Evolutionary conservation across 2,797 vertebrate genomes (phyloP).

Genomic region (Remorina albescens): DNA sequence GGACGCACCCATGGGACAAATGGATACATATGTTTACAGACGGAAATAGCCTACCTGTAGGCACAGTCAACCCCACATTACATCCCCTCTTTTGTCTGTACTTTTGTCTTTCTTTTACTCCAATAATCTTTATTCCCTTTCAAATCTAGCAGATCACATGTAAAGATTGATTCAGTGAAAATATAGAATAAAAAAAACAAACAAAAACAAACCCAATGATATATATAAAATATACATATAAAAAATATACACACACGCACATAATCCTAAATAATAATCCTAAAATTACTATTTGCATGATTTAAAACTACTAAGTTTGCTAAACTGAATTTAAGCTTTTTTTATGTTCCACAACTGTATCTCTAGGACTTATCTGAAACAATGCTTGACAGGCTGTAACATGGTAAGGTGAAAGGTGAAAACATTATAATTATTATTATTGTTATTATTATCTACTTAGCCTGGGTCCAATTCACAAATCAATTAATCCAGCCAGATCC

Average conservation of each 20-base stretch:
- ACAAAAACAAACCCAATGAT: no score
- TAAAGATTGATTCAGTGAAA: background rate
- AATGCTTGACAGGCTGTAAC: conserved; percentile 83
- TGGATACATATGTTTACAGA: conserved; percentile 99
- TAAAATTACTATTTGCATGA: no score
- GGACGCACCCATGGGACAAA: conserved; percentile 93
- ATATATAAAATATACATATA: no score
- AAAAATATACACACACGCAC: no score
- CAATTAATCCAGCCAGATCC: conserved; percentile 82
- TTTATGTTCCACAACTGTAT: conserved; percentile 1
- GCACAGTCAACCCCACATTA: conserved; percentile 78
- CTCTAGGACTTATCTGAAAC: background rate
- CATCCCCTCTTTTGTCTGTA: conserved; percentile 33
- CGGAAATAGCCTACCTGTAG: conserved; percentile 98
- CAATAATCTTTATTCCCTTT: background rate
- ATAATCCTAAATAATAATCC: no score
- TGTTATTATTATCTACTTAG: conserved; percentile 89
- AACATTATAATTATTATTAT: no score
- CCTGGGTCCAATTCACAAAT: conserved; percentile 79
- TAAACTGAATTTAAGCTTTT: background rate
- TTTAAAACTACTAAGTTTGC: no score
- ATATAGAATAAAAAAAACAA: background rate
- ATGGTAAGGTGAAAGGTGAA: conserved; percentile 85
- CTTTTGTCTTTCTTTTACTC: conserved; percentile 27
- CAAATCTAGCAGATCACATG: conserved; percentile 1